phyloP scores from a whole-genome alignment of 2,888 invertebrate species.

The Cartodere bifasciata region DNA sequence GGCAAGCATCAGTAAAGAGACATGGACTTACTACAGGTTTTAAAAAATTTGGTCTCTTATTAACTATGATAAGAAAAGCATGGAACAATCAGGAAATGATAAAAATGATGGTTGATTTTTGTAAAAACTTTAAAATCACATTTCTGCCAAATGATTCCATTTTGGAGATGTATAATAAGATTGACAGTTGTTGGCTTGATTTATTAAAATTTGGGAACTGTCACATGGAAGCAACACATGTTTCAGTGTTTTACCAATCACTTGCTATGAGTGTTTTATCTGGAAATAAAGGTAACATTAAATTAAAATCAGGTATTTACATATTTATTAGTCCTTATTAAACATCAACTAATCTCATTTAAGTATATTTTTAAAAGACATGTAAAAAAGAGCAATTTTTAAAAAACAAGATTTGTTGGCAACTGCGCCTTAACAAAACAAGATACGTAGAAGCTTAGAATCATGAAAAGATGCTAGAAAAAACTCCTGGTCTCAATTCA shows the following conservation, averaged over 20 bases:
- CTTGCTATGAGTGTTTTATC: conserved; percentile 42
- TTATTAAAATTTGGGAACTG: conserved; percentile 25
- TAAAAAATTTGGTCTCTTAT: conserved; percentile 11
- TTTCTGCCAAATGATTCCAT: conserved; percentile 22
- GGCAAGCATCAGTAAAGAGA: conserved; percentile 37
- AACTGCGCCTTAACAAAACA: no score
- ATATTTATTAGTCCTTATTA: no score
- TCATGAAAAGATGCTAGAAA: no score
- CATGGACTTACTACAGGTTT: conserved; percentile 28
- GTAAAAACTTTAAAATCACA: no score
- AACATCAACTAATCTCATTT: no score
- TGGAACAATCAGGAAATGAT: conserved; percentile 10
- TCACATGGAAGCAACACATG: conserved; percentile 38
- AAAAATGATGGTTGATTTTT: no score
- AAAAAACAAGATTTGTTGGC: no score
- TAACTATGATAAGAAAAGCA: conserved; percentile 3
- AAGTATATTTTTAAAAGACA: no score
- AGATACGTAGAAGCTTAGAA: no score
- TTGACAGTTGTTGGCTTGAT: conserved; percentile 22
- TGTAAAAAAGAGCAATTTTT: no score
- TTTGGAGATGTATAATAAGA: conserved; percentile 28
- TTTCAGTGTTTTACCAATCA: conserved; percentile 42
- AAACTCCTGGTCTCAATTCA: no score
- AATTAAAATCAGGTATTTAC: no score
- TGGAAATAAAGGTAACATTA: conserved; percentile 29